These are phyloP conservation scores for Stichopus horrens DNA, from an alignment of 53 echinoderm and acorn worm genomes.

Conservation along the genomic window DNA sequence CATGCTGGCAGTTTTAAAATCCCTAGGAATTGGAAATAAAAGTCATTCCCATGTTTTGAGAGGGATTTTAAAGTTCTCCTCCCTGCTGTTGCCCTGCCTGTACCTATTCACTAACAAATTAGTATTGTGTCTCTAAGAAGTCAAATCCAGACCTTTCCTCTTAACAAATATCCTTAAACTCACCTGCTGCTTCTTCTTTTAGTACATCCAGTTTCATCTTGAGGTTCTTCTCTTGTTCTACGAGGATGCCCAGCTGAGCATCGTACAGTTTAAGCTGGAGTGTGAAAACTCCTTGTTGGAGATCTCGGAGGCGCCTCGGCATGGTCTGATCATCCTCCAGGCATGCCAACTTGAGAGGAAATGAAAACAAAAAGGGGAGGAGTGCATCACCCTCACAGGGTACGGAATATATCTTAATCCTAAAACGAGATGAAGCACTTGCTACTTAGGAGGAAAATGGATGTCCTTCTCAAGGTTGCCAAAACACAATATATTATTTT, in stretches of 20 bases:
- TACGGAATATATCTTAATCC: neutral
- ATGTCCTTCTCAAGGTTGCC: too few species aligned
- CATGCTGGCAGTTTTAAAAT: too few species aligned
- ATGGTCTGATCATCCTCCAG: slow-evolving; percentile 75
- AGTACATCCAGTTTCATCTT: slow-evolving; percentile 52
- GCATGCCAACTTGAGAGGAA: slow-evolving; percentile 66
- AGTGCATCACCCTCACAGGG: neutral
- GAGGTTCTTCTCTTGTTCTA: slow-evolving; percentile 77
- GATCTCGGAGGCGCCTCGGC: slow-evolving; percentile 49
- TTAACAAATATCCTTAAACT: neutral
- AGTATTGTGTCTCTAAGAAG: too few species aligned
- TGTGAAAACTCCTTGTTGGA: slow-evolving; percentile 55
- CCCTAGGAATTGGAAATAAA: too few species aligned
- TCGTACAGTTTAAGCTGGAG: slow-evolving; percentile 80
- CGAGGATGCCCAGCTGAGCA: slow-evolving; percentile 76
- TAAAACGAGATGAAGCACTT: neutral
- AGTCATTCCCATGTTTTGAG: too few species aligned
- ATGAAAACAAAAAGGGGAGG: neutral
- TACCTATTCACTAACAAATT: too few species aligned
- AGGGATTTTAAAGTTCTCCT: too few species aligned
- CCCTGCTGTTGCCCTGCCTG: too few species aligned
- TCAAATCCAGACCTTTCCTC: too few species aligned
- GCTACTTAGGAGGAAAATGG: neutral
- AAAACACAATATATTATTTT: too few species aligned
- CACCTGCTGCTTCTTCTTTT: slow-evolving; percentile 29